These are phyloP conservation scores for Conger conger DNA, from an alignment of 2,113 vertebrate genomes.

Conservation along the genomic window DNA sequence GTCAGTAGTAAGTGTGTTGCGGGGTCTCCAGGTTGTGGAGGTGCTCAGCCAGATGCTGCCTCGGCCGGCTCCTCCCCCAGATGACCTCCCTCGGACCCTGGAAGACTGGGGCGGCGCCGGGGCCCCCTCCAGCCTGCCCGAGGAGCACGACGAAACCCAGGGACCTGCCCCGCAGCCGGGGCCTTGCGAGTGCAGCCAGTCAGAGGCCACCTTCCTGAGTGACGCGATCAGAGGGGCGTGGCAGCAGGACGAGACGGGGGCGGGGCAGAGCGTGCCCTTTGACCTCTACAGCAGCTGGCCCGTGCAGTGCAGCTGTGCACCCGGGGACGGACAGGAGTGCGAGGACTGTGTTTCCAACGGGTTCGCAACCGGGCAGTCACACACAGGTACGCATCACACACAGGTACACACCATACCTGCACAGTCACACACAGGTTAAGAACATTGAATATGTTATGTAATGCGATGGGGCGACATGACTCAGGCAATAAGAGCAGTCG, in stretches of 20 bases:
- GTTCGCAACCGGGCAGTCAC: slow-evolving; percentile 17
- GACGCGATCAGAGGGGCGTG: not conserved
- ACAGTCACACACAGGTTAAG: not conserved
- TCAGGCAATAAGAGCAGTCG: no score
- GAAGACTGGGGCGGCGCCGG: slow-evolving; percentile 42
- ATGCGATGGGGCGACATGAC: no score
- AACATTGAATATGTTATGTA: no score
- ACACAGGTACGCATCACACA: no score
- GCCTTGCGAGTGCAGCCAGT: slow-evolving; percentile 62
- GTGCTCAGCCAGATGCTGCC: slow-evolving; percentile 51
- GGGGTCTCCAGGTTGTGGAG: slow-evolving; percentile 51
- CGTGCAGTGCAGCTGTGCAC: slow-evolving; percentile 54
- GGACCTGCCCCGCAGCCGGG: slow-evolving; percentile 13
- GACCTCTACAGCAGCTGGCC: slow-evolving; percentile 52
- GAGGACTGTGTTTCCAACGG: slow-evolving; percentile 53
- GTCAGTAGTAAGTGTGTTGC: no score
- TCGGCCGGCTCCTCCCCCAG: slow-evolving; percentile 34
- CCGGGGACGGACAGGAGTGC: slow-evolving; percentile 33
- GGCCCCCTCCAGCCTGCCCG: slow-evolving; percentile 44
- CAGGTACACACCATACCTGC: not conserved
- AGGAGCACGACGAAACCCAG: slow-evolving; percentile 65
- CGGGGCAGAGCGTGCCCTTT: not conserved
- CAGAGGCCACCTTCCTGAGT: slow-evolving; percentile 64
- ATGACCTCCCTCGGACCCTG: slow-evolving; percentile 60
- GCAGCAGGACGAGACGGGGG: not conserved